These are phyloP conservation scores for Lacerta viridis DNA, from an alignment of 2,797 vertebrate species.

Conservation along the genomic window DNA sequence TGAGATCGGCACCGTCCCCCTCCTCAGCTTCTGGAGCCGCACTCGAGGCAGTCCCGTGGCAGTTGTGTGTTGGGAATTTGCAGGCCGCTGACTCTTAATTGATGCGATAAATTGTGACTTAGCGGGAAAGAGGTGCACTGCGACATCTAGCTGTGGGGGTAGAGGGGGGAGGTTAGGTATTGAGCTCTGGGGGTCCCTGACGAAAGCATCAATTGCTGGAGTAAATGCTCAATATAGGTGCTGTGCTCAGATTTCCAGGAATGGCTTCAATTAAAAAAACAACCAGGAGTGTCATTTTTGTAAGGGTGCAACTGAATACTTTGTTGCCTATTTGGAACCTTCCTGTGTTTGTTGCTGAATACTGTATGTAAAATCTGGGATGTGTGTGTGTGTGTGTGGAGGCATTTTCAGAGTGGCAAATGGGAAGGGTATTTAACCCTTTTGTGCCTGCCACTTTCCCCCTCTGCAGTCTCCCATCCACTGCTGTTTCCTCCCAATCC, in stretches of 20 bases:
- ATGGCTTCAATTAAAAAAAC: not conserved
- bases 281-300: not conserved
- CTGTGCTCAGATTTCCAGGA: rapidly evolving
- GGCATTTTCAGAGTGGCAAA: not conserved
- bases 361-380: not conserved
- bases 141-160: not conserved
- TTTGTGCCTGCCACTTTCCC: no score
- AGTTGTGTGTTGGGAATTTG: slow-evolving; percentile 39
- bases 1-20: slow-evolving; percentile 43
- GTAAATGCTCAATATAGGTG: rapidly evolving
- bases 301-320: rapidly evolving
- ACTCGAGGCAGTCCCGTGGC: slow-evolving; percentile 35
- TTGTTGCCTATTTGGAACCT: rapidly evolving
- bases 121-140: not conserved
- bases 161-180: not conserved
- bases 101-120: slow-evolving; percentile 39
- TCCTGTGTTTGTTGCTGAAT: not conserved
- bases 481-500: no score
- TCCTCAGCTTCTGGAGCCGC: slow-evolving; percentile 37
- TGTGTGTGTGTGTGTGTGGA: no score
- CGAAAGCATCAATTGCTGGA: not conserved
- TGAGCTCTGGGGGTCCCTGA: not conserved
- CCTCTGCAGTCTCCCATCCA: not conserved
- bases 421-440: not conserved
- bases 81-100: slow-evolving; percentile 30